Base-by-base conservation (phyloP, 2,113 vertebrate genomes). In the Ptilorrhoa leucosticta region DNA sequence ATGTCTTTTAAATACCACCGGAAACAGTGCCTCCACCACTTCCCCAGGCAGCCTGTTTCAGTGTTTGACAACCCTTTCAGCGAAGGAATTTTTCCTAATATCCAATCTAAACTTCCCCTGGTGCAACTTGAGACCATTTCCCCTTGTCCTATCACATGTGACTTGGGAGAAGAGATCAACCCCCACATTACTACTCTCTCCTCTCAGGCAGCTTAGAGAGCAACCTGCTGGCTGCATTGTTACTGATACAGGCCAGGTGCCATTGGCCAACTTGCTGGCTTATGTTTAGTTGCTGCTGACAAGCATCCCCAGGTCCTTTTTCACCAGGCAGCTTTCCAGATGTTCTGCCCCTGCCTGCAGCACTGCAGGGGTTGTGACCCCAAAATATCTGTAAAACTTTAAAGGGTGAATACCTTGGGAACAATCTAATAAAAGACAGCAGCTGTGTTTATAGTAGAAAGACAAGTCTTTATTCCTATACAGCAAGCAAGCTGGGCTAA, bases 291-390 rank as follows among this genome's bases (percentile, higher is more conserved):
- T 22, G 9, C 19, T 45, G 33, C 28, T 33, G 39, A 45, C 28
- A 37, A 61, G 15, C 23, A 53, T 37, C 4, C 11, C 18, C 28
- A 39, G 19, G 19, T 14, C 5, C 6, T 18, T 47, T 40, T 40
- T 23, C 24, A 24, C 13, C 2, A 0, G 15, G 24, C 7, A 54
- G 15, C 37, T 27, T 70, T 87, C 39, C 40, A 54, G 40, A 13
- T 0, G 0, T 19, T 45, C 47, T 54, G 23, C 10, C 28, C 12
- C 54, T 45, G 19, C n/a, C 56, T 63, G 19, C 24, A 53, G 30
- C 19, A 16, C 39, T 47, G 24, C 15, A 39, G 10, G 13, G 19
- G 15, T 16, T 53, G n/a, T 24, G n/a, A 39, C 4, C 0, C 7
- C 21, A 53, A 71, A 75, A 56, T 44, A 79, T 47, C 30, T 85